These are phyloP conservation scores for Brotula barbata DNA, from an alignment of 2,797 vertebrate genomes.

Conservation along the genomic window DNA sequence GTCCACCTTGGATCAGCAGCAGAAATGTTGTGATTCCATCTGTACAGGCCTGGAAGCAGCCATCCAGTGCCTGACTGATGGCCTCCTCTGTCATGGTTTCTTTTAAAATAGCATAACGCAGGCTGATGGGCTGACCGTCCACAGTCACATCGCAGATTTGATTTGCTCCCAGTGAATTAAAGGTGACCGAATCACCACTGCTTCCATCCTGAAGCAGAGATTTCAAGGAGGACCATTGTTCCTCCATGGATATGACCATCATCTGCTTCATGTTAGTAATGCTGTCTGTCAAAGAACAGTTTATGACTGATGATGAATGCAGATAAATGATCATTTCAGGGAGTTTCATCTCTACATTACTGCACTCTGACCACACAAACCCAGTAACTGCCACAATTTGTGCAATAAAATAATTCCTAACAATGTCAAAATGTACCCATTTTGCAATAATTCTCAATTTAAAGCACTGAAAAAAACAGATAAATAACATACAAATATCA, in stretches of 20 bases:
- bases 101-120: slow-evolving; percentile 39
- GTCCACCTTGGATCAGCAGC: slow-evolving; percentile 56
- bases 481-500: too few relatives aligned
- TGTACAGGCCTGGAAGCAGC: slow-evolving; percentile 36
- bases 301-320: not conserved
- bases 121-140: slow-evolving; percentile 19
- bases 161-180: slow-evolving; percentile 25
- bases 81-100: slow-evolving; percentile 41
- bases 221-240: slow-evolving; percentile 42
- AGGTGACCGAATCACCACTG: slow-evolving; percentile 3
- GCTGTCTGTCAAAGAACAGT: slow-evolving; percentile 24
- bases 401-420: too few relatives aligned
- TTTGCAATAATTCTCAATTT: too few relatives aligned
- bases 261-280: not conserved
- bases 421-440: too few relatives aligned
- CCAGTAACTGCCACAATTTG: too few relatives aligned
- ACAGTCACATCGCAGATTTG: slow-evolving; percentile 34
- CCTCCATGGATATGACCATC: slow-evolving; percentile 44
- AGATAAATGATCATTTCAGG: too few relatives aligned
- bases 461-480: too few relatives aligned
- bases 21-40: slow-evolving; percentile 39
- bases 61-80: slow-evolving; percentile 26
- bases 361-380: too few relatives aligned
- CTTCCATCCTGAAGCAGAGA: slow-evolving; percentile 27
- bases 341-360: too few relatives aligned